Percentiles rank a stretch among this genome's conserved stretches.
These are phyloP conservation scores for Stratiolaelaps scimitus DNA, from an alignment of 1,140 invertebrate genomes.

Conservation along the genomic window DNA sequence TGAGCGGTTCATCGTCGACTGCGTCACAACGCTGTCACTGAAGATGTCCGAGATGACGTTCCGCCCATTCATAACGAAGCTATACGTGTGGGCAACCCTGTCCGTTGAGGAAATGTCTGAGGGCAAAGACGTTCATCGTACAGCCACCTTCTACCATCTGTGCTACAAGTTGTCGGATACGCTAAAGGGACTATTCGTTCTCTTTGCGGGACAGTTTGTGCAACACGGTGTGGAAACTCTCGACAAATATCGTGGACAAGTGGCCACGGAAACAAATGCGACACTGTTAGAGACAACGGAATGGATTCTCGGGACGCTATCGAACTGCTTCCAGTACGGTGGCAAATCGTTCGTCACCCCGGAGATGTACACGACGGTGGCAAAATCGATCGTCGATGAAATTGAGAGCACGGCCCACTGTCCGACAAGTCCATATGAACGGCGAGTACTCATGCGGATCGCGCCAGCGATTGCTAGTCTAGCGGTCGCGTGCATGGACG, in stretches of 20 bases:
- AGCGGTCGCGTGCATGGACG: constrained; percentile 63
- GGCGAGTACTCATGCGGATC: constrained; percentile 51
- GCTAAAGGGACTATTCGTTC: constrained; percentile 70
- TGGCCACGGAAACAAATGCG: constrained; percentile 29
- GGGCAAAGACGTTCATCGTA: constrained; percentile 55
- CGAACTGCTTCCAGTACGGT: constrained; percentile 66
- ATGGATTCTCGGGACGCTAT: constrained; percentile 56
- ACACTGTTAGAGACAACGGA: constrained; percentile 48
- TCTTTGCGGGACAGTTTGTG: constrained; percentile 72
- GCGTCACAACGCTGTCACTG: constrained; percentile 60
- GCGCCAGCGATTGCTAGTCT: constrained; percentile 67
- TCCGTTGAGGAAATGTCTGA: constrained; percentile 45
- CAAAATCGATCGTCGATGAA: constrained; percentile 75
- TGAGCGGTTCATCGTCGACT: constrained; percentile 59
- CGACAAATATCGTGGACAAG: constrained; percentile 36
- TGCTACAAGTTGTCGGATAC: constrained; percentile 61
- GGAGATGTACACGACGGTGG: constrained; percentile 64
- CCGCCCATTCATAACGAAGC: constrained; percentile 56
- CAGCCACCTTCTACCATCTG: constrained; percentile 64
- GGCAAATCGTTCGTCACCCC: constrained; percentile 63
- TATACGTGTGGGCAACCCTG: constrained; percentile 61
- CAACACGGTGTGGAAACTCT: constrained; percentile 61
- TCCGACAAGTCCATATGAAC: constrained; percentile 49
- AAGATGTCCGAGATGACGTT: constrained; percentile 78
- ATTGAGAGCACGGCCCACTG: constrained; percentile 40